Evolutionary conservation across 2,797 vertebrate genomes (phyloP), one percentile per base, ranked within the genome.

Genomic region (Crax fasciolata): DNA sequence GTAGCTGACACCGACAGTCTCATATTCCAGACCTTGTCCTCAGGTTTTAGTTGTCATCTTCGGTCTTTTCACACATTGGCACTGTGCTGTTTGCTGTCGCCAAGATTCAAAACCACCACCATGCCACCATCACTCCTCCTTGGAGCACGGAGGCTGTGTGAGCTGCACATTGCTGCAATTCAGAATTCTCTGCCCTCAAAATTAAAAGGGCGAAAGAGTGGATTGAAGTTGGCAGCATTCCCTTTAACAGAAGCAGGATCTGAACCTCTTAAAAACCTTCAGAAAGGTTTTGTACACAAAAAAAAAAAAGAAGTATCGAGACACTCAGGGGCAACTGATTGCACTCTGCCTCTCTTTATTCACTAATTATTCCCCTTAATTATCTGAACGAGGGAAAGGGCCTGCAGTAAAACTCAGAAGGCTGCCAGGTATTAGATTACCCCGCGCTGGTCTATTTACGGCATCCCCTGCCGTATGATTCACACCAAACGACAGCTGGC

Each of bases 401-500:
- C 95, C 93, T 82, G 92, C 94, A 96, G 93, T 90, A 89, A 93
- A 96, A 97, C 92, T 84, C 96, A 83, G 95, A 99, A 98, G 98
- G 98, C 98, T 97, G 97, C 87, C 98, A 97, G 96, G 98, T 98
- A 98, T 99, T 98, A 97, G 98, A 98, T 99, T 99, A 99, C 99
- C 98, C 97, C 98, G 97, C 96, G 93, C 97, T 97, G 84, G 98
- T 99, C 99, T 99, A 99, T 99, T 99, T 99, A 98, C 98, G 98
- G 99, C 95, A 98, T 96, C 98, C 98, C 97, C 97, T 98, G 99
- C 98, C 97, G 96, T 98, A 98, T 98, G 99, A 99, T 98, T 99
- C 98, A 98, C 98, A 97, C 98, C 98, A 96, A 98, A 97, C 97
- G 98, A 99, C 99, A 99, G 99, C 99, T 99, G 99, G 99, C 98